Conservation (phyloP, 2,888 invertebrate genomes). For the Himalopsyche japonica region DNA sequence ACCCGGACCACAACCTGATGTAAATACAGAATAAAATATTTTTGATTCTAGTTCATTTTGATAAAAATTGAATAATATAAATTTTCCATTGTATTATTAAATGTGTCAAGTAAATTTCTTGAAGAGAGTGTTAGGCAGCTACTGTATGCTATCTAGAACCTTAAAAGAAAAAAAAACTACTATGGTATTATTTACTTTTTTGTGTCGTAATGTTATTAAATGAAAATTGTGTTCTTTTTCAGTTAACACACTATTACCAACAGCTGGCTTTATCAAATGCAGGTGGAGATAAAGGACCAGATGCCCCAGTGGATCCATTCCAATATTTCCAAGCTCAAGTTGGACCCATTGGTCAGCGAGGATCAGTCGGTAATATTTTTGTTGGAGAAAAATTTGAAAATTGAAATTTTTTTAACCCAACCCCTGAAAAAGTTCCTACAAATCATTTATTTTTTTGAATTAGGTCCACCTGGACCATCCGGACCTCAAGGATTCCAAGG, state of each 20-base stretch:
- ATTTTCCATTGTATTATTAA: no score
- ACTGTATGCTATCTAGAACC: no score
- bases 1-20: slow-evolving; percentile 58
- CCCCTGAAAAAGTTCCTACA: no score
- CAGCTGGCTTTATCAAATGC: slow-evolving; percentile 73
- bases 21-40: slow-evolving; percentile 39
- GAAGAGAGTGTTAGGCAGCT: no score
- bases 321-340: slow-evolving; percentile 80
- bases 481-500: slow-evolving; percentile 84
- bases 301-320: slow-evolving; percentile 63
- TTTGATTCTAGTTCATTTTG: neutral
- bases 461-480: slow-evolving; percentile 57
- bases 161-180: no score
- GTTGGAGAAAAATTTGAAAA: neutral
- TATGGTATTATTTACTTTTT: no score
- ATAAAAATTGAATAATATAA: neutral
- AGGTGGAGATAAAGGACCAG: slow-evolving; percentile 77
- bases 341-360: slow-evolving; percentile 79
- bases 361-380: slow-evolving; percentile 66
- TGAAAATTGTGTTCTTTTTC: neutral
- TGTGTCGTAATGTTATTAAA: neutral
- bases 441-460: no score
- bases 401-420: no score
- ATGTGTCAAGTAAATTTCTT: no score
- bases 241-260: slow-evolving; percentile 74